A percentile compares a stretch with the other conserved stretches of the same genome.
phyloP scores from a whole-genome alignment of 2,888 invertebrate species.

The Drosophila phalerata region DNA sequence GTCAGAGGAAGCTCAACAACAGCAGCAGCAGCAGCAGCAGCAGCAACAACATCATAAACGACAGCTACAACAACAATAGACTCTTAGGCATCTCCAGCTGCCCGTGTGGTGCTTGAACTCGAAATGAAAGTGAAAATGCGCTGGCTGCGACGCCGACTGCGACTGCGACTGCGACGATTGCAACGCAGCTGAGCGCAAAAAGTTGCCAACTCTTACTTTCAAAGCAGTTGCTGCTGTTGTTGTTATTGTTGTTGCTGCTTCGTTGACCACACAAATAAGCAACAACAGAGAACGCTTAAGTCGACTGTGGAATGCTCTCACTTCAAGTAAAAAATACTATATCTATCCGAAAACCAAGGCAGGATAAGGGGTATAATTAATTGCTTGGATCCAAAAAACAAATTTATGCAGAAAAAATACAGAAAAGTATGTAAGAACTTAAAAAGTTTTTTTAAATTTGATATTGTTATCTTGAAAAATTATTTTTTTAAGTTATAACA shows the following conservation, averaged over 20 bases:
- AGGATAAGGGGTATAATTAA: no score
- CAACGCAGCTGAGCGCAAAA: constrained; percentile 65
- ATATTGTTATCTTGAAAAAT: no score
- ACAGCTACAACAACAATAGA: constrained; percentile 34
- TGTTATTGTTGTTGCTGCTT: constrained; percentile 49
- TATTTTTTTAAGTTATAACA: no score
- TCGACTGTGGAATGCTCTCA: constrained; percentile 32
- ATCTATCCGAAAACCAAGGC: no score
- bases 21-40: constrained; percentile 25
- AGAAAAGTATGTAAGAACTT: no score
- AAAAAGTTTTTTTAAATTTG: no score
- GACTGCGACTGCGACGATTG: constrained; percentile 19
- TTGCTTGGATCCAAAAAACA: no score
- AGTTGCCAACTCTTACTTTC: constrained; percentile 77
- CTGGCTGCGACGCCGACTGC: constrained; percentile 39
- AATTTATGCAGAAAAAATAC: no score
- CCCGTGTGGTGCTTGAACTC: constrained; percentile 79
- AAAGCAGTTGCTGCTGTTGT: constrained; percentile 44
- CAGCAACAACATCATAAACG: constrained; percentile 20
- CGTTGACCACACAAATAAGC: constrained; percentile 47
- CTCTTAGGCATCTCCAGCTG: constrained; percentile 38
- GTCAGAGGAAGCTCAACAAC: constrained; percentile 52
- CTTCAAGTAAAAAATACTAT: neutral
- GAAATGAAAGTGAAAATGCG: constrained; percentile 83
- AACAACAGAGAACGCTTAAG: constrained; percentile 37